Base-by-base conservation (phyloP, 2,797 vertebrate genomes). In the Agapornis canus region DNA sequence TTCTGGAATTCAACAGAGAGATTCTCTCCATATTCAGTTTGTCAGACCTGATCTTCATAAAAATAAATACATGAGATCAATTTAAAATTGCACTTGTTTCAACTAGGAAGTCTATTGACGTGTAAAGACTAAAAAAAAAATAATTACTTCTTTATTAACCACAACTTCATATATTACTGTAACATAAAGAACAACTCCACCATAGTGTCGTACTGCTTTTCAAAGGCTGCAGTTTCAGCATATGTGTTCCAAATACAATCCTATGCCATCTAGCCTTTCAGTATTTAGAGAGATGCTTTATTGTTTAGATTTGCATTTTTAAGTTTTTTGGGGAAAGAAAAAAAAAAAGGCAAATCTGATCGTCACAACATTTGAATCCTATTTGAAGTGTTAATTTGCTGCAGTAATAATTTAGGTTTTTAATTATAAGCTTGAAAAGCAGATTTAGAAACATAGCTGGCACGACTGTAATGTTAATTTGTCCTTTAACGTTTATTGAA, bases 401-500 rank as follows among this genome's bases (percentile, higher is more conserved):
- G 61, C 90, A 94, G 80, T 95, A 96, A 97, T 97, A 97, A 97
- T 97, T 97, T 94, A 95, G 69, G 82, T 88, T 96, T 98, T 98
- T 98, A 98, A 98, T 98, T 97, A 98, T 93, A 96, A 97, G 85
- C 94, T 95, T 70, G 11, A 96, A 97, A 97, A 97, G 66, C 93
- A 97, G 92, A 97, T 96, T 96, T 96, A 92, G 96, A 98, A 97
- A 96, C 96, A 96, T 85, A 96, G 96, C 73, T 94, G 95, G 92
- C 85, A 90, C 4, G 11, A 96, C 93, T 95, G 76, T 94, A 97
- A 96, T 87, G 96, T 97, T 98, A 98, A 98, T 98, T 97, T 98
- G 98, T 98, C 95, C 96, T 96, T 97, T 98, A 98, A 97, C 75
- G 60, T 98, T 98, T 98, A 98, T 97, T 98, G 97, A 98, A 98